Conservation (phyloP, 1,140 invertebrate genomes). For the Diprion similis region DNA sequence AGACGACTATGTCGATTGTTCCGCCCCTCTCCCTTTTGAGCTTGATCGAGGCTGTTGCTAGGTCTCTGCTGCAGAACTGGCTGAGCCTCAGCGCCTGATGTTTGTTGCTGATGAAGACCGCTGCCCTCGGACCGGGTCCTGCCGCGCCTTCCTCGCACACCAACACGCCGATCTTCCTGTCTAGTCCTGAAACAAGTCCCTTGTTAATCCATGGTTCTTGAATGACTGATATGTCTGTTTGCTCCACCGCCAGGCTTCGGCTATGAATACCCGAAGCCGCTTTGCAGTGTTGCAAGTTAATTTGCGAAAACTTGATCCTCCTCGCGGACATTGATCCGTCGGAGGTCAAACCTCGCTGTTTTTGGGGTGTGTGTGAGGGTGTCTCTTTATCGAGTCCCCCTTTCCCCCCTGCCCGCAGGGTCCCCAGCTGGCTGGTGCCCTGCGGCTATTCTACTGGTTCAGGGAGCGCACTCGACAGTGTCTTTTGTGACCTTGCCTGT, state of each 20-base stretch:
- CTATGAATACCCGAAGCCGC: not conserved
- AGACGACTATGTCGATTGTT: conserved; percentile 3
- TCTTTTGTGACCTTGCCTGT: no score
- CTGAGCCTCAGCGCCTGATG: not conserved
- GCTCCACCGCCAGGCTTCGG: not conserved
- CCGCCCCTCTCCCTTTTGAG: not conserved
- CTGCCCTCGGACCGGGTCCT: conserved; percentile 3
- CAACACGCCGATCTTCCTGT: not conserved
- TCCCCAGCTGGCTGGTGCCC: no score
- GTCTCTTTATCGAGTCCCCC: not conserved
- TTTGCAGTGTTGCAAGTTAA: not conserved
- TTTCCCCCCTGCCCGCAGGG: no score
- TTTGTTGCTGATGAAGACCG: conserved; percentile 1
- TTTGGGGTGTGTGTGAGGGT: not conserved
- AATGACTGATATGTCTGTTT: not conserved
- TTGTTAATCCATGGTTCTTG: not conserved
- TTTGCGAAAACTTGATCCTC: not conserved
- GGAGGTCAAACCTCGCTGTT: not conserved
- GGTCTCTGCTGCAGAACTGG: not conserved
- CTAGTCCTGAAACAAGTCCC: not conserved
- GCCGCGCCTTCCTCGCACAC: not conserved
- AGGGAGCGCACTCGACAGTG: no score
- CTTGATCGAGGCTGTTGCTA: not conserved
- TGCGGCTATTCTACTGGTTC: not conserved
- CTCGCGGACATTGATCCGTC: not conserved